Percentiles rank a stretch among this genome's conserved stretches.
Conservation (phyloP, 23 tunicate species). For the Phallusia fumigata region DNA sequence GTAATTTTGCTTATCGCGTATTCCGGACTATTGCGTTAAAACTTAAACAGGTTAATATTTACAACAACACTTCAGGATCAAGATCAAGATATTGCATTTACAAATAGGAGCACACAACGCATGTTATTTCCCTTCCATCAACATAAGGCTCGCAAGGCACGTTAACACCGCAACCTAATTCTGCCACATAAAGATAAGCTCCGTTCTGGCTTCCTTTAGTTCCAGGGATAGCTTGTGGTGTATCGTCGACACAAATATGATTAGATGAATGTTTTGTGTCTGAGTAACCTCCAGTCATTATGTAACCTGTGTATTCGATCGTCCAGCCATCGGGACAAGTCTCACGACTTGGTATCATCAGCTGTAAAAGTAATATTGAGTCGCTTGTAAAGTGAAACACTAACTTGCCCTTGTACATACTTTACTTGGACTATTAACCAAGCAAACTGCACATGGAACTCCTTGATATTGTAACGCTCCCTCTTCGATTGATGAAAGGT, state of each 20-base stretch:
- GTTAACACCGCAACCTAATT: conserved; percentile 20
- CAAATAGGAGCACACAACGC: conserved; percentile 35
- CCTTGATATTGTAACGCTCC: conserved; percentile 9
- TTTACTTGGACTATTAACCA: background rate
- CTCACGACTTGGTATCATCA: conserved; percentile 52
- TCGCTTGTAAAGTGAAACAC: too few species aligned
- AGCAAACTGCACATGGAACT: conserved; percentile 36
- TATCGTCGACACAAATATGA: conserved; percentile 35
- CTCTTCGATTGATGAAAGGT: conserved; percentile 29
- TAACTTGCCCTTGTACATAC: too few species aligned
- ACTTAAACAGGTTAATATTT: too few species aligned
- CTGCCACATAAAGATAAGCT: conserved; percentile 24
- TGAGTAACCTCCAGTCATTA: conserved; percentile 18
- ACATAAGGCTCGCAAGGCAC: conserved; percentile 41
- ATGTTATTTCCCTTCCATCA: conserved; percentile 35
- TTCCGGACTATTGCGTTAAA: too few species aligned
- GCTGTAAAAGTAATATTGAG: background rate
- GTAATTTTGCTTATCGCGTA: too few species aligned
- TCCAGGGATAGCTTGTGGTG: conserved; percentile 41
- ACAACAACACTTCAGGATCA: too few species aligned
- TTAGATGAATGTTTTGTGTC: conserved; percentile 33
- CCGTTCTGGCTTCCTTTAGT: conserved; percentile 35
- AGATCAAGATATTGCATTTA: too few species aligned
- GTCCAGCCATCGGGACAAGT: conserved; percentile 30
- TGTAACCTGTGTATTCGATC: conserved; percentile 32